Base-by-base conservation (phyloP, 2,888 invertebrate species). In the Choristoneura rosaceana region DNA sequence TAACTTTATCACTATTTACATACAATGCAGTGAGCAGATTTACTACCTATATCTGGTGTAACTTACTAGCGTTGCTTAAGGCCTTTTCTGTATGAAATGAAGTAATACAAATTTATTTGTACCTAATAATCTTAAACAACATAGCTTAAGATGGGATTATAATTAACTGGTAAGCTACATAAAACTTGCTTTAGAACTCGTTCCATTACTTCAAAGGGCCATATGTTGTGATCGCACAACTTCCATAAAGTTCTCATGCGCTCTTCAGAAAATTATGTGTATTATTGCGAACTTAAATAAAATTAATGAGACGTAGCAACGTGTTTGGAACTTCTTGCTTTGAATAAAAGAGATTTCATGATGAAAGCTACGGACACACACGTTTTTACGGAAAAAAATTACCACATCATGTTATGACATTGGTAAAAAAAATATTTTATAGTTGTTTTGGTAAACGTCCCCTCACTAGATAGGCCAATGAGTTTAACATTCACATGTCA, bases 151-250 rank as follows among this genome's bases (percentile, higher is more conserved):
- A 43, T 4, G 43, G 17, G n/a, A 14, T 43, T 25, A 25, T 45
- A 43, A 62, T 62, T 10, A 45, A 38, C 45, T 4, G 12, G 12
- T 55, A 25, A 12, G 12, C 55, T 25, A 25, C 38, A 41, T 66
- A 41, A 55, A 66, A 15, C 15, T 38, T 33, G n/a, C 17, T 50
- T 66, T 43, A n/a, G 58, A 59, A 59, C 70, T 60, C 41, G 50
- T 38, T 43, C 59, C 41, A 34, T 65, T 65, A 60, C 59, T 34
- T 60, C 63, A 64, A 64, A 64, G 64, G 17, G 47, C 58, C 64
- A 65, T 65, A 43, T 65, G 65, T 52, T 41, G 41, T 47, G 59
- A 50, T 70, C 58, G 38, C 59, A 52, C 41, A 59, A 70, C 58
- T 70, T 70, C 33, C 38, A 15, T 25, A n/a, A 70, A 70, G 58